These are phyloP conservation scores for Rhamnusium bicolor DNA, from an alignment of 2,888 invertebrate genomes.

Conservation along the genomic window DNA sequence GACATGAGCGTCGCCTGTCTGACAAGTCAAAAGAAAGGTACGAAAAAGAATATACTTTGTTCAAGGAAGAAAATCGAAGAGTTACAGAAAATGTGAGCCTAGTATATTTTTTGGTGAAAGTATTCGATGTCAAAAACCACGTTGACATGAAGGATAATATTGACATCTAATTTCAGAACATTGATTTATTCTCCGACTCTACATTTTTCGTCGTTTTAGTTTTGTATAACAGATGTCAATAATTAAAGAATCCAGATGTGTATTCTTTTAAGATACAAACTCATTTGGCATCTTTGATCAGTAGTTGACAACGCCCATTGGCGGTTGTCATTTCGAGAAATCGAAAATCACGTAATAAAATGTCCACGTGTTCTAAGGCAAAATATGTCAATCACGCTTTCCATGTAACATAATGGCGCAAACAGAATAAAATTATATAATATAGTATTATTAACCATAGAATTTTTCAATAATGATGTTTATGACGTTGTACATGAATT, in stretches of 20 bases:
- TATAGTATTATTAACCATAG: not conserved
- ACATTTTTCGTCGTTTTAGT: too few relatives aligned
- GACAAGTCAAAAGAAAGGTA: too few relatives aligned
- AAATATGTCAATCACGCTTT: slow-evolving; percentile 9
- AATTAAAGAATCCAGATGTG: not conserved
- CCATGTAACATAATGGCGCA: not conserved
- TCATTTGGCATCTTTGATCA: not conserved
- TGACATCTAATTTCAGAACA: too few relatives aligned
- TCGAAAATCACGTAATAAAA: slow-evolving; percentile 9
- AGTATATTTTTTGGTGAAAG: too few relatives aligned
- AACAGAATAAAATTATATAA: not conserved
- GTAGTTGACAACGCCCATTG: not conserved
- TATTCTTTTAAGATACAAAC: not conserved
- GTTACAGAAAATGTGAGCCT: too few relatives aligned
- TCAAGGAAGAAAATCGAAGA: too few relatives aligned
- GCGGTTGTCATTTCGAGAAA: slow-evolving; percentile 6
- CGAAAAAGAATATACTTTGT: too few relatives aligned
- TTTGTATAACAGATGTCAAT: not conserved
- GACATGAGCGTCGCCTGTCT: too few relatives aligned
- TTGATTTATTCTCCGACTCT: too few relatives aligned
- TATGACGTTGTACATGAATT: not conserved
- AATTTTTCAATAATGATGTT: not conserved
- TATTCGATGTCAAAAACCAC: too few relatives aligned
- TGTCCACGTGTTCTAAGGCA: not conserved
- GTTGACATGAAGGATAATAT: too few relatives aligned